phyloP scores from a whole-genome alignment of 37 sponge, comb jelly and placozoan species.

The Bolinopsis microptera region DNA sequence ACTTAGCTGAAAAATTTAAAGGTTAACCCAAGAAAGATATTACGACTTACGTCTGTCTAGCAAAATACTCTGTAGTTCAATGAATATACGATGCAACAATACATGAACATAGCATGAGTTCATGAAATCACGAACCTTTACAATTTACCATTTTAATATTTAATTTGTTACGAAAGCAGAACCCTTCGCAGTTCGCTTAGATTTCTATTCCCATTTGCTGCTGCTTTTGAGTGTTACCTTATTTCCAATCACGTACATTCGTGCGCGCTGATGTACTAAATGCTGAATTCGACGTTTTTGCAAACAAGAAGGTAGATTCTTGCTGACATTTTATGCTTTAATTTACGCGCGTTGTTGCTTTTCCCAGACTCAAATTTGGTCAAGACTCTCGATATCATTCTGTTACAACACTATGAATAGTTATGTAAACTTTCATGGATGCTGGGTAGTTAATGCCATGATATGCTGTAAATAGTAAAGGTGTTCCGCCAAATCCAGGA shows the following conservation, averaged over 20 bases:
- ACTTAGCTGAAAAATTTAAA: background rate
- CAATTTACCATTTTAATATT: background rate
- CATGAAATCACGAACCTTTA: too few species aligned
- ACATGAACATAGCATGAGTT: too few species aligned
- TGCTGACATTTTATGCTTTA: conserved; percentile 36
- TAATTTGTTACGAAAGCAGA: background rate
- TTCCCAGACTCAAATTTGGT: background rate
- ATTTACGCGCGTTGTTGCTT: background rate
- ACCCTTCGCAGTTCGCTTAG: background rate
- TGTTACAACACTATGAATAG: too few species aligned
- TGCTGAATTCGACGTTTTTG: conserved; percentile 55
- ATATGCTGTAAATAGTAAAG: too few species aligned
- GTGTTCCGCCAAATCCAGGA: too few species aligned
- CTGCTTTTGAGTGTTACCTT: background rate
- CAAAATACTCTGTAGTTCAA: too few species aligned
- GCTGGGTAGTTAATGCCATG: too few species aligned
- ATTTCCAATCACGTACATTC: background rate
- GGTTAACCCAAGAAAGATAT: too few species aligned
- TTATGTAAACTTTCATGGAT: too few species aligned
- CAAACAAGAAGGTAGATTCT: background rate
- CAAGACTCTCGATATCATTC: too few species aligned
- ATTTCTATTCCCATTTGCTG: background rate
- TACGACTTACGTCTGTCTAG: too few species aligned
- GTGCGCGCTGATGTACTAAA: conserved; percentile 62
- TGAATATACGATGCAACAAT: too few species aligned